These are phyloP conservation scores for Nettapus auritus DNA, from an alignment of 2,113 vertebrate genomes.

Conservation along the genomic window DNA sequence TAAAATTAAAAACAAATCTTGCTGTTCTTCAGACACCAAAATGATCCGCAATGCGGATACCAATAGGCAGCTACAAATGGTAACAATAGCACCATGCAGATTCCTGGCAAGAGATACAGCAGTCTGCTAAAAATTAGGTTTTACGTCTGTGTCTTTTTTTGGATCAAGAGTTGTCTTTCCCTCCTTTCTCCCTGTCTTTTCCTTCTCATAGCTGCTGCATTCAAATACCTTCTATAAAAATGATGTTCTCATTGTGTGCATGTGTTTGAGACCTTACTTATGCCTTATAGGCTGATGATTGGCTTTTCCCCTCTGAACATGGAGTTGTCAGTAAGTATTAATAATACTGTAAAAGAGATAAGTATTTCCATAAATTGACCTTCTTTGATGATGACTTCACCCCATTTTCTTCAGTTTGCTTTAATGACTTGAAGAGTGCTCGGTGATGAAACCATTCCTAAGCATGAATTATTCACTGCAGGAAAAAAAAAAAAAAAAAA, in stretches of 20 bases:
- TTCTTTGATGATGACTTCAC: conserved; percentile 72
- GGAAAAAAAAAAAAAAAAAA: conserved; percentile 50
- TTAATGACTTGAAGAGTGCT: conserved; percentile 72
- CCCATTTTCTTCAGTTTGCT: conserved; percentile 72
- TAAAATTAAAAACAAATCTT: conserved; percentile 27
- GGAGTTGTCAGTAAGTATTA: conserved; percentile 67
- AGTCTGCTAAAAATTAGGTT: neutral
- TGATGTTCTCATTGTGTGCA: neutral
- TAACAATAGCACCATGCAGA: neutral
- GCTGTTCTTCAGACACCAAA: neutral
- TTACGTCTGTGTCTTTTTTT: neutral
- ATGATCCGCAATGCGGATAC: neutral
- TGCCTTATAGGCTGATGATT: conserved; percentile 54
- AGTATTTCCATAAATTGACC: conserved; percentile 76
- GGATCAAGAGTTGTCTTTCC: neutral
- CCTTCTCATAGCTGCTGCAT: neutral
- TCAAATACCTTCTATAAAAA: conserved; percentile 14
- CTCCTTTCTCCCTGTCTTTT: conserved; percentile 49
- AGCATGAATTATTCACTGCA: conserved; percentile 72
- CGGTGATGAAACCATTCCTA: conserved; percentile 68
- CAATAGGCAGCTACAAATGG: neutral
- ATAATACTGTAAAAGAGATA: conserved; percentile 71
- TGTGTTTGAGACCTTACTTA: conserved; percentile 39
- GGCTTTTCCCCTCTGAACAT: neutral
- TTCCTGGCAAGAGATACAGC: neutral